phyloP scores from a whole-genome alignment of 1,140 invertebrate species.

The Drosophila ironensis region DNA sequence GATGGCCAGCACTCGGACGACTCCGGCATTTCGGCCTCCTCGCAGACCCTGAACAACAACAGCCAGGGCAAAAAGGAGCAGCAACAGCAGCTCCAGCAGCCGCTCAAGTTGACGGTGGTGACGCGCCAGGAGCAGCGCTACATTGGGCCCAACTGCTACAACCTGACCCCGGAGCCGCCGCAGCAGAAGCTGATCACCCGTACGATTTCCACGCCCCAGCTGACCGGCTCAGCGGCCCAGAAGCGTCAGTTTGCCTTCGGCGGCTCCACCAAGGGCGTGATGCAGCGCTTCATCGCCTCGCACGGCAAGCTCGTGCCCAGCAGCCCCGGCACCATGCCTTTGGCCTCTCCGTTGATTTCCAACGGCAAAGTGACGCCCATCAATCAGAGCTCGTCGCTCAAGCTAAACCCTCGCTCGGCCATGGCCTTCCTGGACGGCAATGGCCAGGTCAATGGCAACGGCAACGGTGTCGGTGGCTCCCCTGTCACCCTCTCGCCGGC shows the following conservation, averaged over 20 bases:
- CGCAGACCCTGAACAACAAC: conserved; percentile 46
- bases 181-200: conserved; percentile 83
- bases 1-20: conserved; percentile 78
- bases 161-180: conserved; percentile 82
- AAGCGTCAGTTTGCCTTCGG: conserved; percentile 84
- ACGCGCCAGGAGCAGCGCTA: conserved; percentile 64
- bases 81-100: conserved; percentile 12
- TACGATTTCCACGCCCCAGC: conserved; percentile 85
- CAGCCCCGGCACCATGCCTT: conserved; percentile 10
- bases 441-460: too few species aligned
- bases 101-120: conserved; percentile 46
- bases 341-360: conserved; percentile 9
- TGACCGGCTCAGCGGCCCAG: conserved; percentile 80
- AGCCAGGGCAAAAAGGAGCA: too few species aligned
- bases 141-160: conserved; percentile 81
- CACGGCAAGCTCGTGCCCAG: conserved; percentile 85
- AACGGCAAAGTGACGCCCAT: neutral
- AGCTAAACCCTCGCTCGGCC: conserved; percentile 58
- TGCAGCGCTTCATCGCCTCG: conserved; percentile 90
- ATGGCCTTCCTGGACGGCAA: conserved; percentile 64
- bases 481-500: conserved; percentile 70
- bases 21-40: conserved; percentile 75
- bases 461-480: conserved; percentile 13
- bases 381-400: conserved; percentile 14
- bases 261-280: conserved; percentile 87